Conservation (phyloP, 2,888 invertebrate genomes). For the Alloplasta piceator region DNA sequence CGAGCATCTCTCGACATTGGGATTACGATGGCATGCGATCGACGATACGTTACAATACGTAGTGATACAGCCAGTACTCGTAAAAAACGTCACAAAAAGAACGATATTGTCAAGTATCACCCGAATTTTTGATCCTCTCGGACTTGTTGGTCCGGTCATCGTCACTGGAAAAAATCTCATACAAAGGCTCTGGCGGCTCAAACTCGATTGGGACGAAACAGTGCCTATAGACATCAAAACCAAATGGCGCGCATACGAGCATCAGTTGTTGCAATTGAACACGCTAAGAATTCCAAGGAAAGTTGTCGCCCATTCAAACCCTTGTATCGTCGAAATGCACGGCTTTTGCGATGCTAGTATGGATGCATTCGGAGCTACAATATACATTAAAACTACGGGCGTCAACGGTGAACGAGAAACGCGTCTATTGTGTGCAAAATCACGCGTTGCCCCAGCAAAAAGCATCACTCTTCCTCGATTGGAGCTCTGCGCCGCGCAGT, state of each 20-base stretch:
- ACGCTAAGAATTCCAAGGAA: not conserved
- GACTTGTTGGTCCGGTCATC: constrained; percentile 1
- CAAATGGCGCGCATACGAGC: not conserved
- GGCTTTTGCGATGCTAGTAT: constrained; percentile 70
- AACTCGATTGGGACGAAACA: constrained; percentile 4
- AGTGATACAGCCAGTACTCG: not conserved
- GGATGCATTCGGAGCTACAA: constrained; percentile 67
- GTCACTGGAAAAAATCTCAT: constrained; percentile 11
- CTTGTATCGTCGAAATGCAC: constrained; percentile 37
- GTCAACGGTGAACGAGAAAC: constrained; percentile 1
- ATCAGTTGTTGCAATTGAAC: not conserved
- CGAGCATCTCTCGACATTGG: constrained; percentile 13
- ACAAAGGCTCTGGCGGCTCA: not conserved
- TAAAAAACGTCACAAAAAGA: constrained; percentile 18
- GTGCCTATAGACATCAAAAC: not conserved
- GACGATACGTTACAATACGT: constrained; percentile 30
- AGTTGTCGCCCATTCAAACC: not conserved
- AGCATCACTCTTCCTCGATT: constrained; percentile 59
- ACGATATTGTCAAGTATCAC: constrained; percentile 4
- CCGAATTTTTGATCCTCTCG: too few species aligned
- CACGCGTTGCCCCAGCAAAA: constrained; percentile 58
- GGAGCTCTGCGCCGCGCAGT: constrained; percentile 57
- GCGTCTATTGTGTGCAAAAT: constrained; percentile 62
- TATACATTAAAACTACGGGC: constrained; percentile 58
- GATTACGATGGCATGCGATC: constrained; percentile 33